phyloP scores from a whole-genome alignment of 2,113 vertebrate species.

The Plestiodon gilberti region DNA sequence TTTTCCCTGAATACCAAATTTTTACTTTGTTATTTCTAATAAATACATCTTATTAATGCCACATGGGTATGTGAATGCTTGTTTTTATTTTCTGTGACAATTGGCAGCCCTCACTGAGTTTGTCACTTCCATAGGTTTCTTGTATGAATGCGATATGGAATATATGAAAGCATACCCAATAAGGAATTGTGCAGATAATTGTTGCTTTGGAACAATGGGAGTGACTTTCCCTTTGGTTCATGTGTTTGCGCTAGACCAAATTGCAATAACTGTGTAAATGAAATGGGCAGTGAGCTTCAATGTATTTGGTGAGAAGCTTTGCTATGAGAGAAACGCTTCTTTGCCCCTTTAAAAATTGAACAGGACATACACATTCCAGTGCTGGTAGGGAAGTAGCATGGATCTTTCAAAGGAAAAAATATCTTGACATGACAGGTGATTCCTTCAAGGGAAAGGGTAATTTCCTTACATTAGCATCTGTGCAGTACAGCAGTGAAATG shows the following conservation, averaged over 20 bases:
- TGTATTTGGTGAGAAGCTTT: neutral
- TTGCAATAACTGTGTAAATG: neutral
- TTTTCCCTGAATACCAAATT: neutral
- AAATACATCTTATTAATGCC: neutral
- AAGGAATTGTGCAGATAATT: neutral
- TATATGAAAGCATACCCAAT: neutral
- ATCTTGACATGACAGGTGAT: neutral
- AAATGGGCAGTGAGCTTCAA: neutral
- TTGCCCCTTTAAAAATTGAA: neutral
- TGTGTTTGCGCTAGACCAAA: neutral
- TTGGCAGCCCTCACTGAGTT: neutral
- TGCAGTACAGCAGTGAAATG: too few species aligned
- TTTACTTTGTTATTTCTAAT: neutral
- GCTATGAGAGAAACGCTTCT: neutral
- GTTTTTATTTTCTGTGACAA: neutral
- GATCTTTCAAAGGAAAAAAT: neutral
- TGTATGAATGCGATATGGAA: neutral
- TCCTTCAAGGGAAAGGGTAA: neutral
- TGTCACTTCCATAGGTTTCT: neutral
- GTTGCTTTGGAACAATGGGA: neutral
- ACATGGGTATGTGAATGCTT: neutral
- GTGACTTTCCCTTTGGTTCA: neutral
- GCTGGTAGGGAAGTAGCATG: neutral
- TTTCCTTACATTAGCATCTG: neutral
- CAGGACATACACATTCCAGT: neutral